Percentiles rank a stretch among this genome's conserved stretches.
These are phyloP conservation scores for Caenorhabditis sp. DNA, from an alignment of 2,888 invertebrate species.

Conservation along the genomic window DNA sequence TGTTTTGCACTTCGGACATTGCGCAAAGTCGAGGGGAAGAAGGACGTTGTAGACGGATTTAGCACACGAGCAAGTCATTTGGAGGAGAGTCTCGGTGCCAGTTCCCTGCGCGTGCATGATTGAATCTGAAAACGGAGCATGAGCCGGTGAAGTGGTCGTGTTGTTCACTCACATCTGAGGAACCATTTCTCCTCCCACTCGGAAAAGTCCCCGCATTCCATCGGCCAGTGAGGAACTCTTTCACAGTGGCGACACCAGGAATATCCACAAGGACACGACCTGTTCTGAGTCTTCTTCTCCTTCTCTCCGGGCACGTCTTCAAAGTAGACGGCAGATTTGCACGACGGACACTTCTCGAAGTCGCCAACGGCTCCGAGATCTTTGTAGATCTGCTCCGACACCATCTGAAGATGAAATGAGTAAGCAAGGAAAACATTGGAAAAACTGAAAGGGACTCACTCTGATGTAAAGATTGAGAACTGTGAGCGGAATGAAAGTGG, in stretches of 20 bases:
- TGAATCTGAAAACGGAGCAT: constrained; percentile 7
- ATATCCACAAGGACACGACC: constrained; percentile 38
- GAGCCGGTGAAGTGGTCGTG: not conserved
- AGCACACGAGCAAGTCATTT: constrained; percentile 29
- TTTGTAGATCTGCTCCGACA: constrained; percentile 15
- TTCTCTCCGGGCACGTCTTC: not conserved
- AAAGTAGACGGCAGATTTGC: constrained; percentile 24
- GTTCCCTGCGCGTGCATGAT: constrained; percentile 27
- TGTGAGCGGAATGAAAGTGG: constrained; percentile 28
- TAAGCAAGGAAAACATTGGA: too few species aligned
- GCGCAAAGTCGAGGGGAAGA: constrained; percentile 11
- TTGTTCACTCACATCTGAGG: constrained; percentile 25
- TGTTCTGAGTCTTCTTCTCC: constrained; percentile 18
- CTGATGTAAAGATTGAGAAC: constrained; percentile 34
- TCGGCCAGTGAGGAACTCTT: constrained; percentile 32
- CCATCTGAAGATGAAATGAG: constrained; percentile 21
- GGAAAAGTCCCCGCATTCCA: constrained; percentile 22
- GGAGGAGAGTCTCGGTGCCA: constrained; percentile 30
- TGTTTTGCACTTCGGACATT: constrained; percentile 29
- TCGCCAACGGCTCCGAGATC: constrained; percentile 16
- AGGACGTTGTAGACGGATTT: constrained; percentile 16
- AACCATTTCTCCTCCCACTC: constrained; percentile 50
- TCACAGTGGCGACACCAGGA: constrained; percentile 38
- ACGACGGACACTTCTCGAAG: constrained; percentile 26
- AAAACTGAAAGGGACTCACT: constrained; percentile 1